phyloP scores from a whole-genome alignment of 2,888 invertebrate species.

The Stenodera caucasica region DNA sequence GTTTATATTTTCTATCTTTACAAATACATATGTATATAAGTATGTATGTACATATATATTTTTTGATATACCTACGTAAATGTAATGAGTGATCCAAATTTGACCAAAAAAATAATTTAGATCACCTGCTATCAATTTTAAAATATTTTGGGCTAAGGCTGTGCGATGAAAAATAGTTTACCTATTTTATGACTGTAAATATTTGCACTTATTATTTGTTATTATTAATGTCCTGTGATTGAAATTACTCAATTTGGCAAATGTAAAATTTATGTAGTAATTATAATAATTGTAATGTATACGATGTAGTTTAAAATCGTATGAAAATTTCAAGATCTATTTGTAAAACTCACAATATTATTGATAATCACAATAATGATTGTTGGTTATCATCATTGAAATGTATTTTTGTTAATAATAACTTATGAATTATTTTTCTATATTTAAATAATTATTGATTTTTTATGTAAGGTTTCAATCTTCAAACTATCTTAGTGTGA shows the following conservation, averaged over 20 bases:
- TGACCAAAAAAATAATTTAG: neutral
- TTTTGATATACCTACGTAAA: too few relatives aligned
- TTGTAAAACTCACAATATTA: too few relatives aligned
- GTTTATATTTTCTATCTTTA: too few relatives aligned
- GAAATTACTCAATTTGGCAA: neutral
- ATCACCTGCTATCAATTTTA: neutral
- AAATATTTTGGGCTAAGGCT: neutral
- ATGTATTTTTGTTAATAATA: too few relatives aligned
- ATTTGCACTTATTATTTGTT: neutral
- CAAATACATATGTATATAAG: too few relatives aligned
- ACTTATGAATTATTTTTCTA: neutral
- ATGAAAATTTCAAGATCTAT: neutral
- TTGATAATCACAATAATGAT: too few relatives aligned
- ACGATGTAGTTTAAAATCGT: neutral
- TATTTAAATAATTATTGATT: neutral
- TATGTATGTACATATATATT: too few relatives aligned
- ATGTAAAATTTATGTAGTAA: neutral
- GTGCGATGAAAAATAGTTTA: neutral
- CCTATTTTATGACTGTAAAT: neutral
- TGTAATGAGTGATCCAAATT: too few relatives aligned
- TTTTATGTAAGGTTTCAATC: neutral
- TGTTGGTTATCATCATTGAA: too few relatives aligned
- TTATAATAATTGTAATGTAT: too few relatives aligned
- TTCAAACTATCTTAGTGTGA: neutral
- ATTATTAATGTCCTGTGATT: neutral